Base-by-base conservation (phyloP, 2,888 invertebrate species). In the Drosophila paucipuncta region DNA sequence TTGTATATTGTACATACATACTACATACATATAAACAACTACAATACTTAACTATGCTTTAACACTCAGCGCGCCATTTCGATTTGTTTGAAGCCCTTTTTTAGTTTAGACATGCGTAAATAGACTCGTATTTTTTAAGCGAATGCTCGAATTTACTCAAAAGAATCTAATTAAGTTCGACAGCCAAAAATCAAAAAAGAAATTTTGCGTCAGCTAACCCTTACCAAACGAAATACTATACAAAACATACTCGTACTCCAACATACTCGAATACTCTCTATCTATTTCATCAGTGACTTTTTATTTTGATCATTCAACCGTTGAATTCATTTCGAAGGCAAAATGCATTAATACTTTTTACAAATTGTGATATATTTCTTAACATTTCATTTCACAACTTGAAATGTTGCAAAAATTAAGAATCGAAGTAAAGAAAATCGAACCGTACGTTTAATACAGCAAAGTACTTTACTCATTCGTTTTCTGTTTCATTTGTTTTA, bases 311-410 rank as follows among this genome's bases (percentile, higher is more conserved):
- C 41, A 53, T 53, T 62, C 41, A 69, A 76, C 64, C 70, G 68
- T 77, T 86, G 60, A 74, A 68, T 84, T 82, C 22, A 68, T 81
- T 86, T 84, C 62, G 69, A 82, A 73, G 72, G 79, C 73, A 73
- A 77, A 79, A 88, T 69, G 88, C 88, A 88, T 87, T 80, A 78
- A 82, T 74, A 82, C 86, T 80, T 89, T 89, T 91, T 91, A 92
- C 90, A 86, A 91, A 91, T 92, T 91, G 91, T 91, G 92, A 91
- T 88, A 88, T 92, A 91, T 88, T 92, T 92, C 90, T 92, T 83
- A 89, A 90, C 88, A 91, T 92, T 91, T 88, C 86, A 85, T 85
- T 84, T 87, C 59, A 89, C 74, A 67, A 77, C 71, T 68, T 80
- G 85, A 83, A 83, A 82, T 87, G 86, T 82, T 76, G 65, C 78